Evolutionary conservation across 2,888 invertebrate genomes (phyloP), one percentile per base, ranked within the genome.

Genomic region (Aricia artaxerxes): DNA sequence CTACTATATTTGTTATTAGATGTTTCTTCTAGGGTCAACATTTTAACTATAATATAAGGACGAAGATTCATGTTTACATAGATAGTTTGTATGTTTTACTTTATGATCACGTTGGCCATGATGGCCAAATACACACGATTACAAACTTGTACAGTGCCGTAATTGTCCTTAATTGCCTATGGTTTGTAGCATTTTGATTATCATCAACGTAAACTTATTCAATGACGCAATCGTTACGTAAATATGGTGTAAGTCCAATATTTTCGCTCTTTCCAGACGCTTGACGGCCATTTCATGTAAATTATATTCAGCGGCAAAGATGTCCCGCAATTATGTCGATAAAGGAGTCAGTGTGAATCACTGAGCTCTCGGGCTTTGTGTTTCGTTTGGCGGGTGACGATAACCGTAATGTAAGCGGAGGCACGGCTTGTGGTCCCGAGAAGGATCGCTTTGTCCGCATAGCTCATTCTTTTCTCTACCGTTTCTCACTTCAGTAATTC

Each of bases 351-450:
- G 90, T 88, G 91, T 92, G 93, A 93, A 92, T 93, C 92, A 92
- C 89, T 87, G 87, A 87, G 89, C 89, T 91, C 86, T 85, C 87
- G 87, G 87, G 89, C 92, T 91, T 92, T 93, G 92, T 92, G 90
- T 92, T 92, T 91, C 88, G 93, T 93, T 94, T 93, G 93, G 93
- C 89, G 91, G 90, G 88, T 91, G 91, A 91, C 91, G 94, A 94
- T 94, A 94, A 93, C 93, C 93, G 91, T 94, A 94, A 94, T 94
- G 93, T 94, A 94, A 92, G 94, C 94, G 92, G 84, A 91, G 93
- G 91, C 93, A 94, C 92, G 93, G 92, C 91, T 91, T 92, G 91
- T 90, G 92, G 92, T 90, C 92, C 90, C 87, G 88, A 92, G 93
- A 94, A 92, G 90, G 92, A 93, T 93, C 89, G 92, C 92, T 90